Base-by-base conservation (phyloP, 2,797 vertebrate species). In the Epinephelus awoara region DNA sequence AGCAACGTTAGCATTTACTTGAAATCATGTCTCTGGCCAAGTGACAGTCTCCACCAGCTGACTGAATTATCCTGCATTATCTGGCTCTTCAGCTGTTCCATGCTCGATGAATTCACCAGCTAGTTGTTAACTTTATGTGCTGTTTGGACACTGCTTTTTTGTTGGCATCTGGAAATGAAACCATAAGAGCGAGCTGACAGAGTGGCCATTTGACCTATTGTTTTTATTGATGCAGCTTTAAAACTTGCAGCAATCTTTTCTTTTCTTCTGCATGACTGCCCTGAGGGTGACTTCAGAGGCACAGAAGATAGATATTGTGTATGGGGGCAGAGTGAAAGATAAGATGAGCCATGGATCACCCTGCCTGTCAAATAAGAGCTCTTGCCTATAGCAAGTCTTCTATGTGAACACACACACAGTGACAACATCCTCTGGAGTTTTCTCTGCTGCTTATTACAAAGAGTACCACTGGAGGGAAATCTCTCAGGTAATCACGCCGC, bases 301-400 rank as follows among this genome's bases (percentile, higher is more conserved):
- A 54, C 42, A 29, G 25, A 6, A 15, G 1, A 25, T 14, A 1
- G 9, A 23, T 23, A 34, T 0, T 1, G 34, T 34, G 34, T 34
- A 8, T 15, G 15, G 14, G 38, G 4, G 7, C 38, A 5, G 21
- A 19, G 2, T 0, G 15, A 34, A 44, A 29, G 34, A 65, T 54
- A 42, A 65, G n/a, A 27, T 25, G 11, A 59, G 40, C n/a, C 34
- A 9, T 42, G 52, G 17, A 38, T 76, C 71, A 13, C 13, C 17
- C 55, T 40, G 42, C 21, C 69, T 67, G 15, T 69, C 59, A 74
- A 23, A 67, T 18, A 54, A 51, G 29, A 72, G 42, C 46, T 15
- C 38, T 65, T 50, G 2, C 2, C 2, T 29, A 29, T 29, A 65
- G 10, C 27, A 23, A 27, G 29, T 15, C 15, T 59, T 77, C 10